These are phyloP conservation scores for Cyprinella venusta DNA, from an alignment of 2,797 vertebrate genomes.

Conservation along the genomic window DNA sequence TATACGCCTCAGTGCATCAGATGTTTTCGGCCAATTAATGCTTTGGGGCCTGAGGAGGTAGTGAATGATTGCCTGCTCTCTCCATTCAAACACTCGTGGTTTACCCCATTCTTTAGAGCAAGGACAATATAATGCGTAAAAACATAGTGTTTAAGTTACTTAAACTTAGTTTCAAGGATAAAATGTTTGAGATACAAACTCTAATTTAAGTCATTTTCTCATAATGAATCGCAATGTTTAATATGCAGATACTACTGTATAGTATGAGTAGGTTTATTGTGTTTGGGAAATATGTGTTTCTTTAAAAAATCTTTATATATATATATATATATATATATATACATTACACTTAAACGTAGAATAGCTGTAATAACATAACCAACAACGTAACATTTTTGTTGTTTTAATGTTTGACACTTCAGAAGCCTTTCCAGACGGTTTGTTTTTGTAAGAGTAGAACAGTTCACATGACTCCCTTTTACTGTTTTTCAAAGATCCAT, in stretches of 20 bases:
- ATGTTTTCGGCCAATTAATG: constrained; percentile 70
- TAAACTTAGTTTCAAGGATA: not conserved
- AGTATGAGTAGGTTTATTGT: not conserved
- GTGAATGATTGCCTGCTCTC: constrained; percentile 80
- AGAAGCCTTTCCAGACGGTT: constrained; percentile 7
- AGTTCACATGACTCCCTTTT: constrained; percentile 36
- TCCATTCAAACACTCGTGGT: constrained; percentile 71
- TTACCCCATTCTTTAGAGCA: constrained; percentile 60
- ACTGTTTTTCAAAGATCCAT: constrained; percentile 6
- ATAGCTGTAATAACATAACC: not conserved
- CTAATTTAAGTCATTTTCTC: too few species aligned
- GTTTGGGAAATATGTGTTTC: not conserved
- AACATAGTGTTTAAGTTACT: not conserved
- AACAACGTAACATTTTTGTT: not conserved
- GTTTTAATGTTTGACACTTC: not conserved
- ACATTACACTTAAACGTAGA: not conserved
- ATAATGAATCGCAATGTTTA: too few species aligned
- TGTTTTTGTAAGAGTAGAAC: constrained; percentile 8
- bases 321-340: not conserved
- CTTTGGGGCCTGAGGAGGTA: constrained; percentile 70
- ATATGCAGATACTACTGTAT: not conserved
- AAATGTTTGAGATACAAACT: too few species aligned
- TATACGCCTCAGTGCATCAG: constrained; percentile 68
- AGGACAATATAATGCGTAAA: constrained; percentile 59
- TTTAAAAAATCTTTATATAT: too few species aligned